Evolutionary conservation across 2,113 vertebrate genomes (phyloP).

Genomic region (Apistogramma diplotaenia): DNA sequence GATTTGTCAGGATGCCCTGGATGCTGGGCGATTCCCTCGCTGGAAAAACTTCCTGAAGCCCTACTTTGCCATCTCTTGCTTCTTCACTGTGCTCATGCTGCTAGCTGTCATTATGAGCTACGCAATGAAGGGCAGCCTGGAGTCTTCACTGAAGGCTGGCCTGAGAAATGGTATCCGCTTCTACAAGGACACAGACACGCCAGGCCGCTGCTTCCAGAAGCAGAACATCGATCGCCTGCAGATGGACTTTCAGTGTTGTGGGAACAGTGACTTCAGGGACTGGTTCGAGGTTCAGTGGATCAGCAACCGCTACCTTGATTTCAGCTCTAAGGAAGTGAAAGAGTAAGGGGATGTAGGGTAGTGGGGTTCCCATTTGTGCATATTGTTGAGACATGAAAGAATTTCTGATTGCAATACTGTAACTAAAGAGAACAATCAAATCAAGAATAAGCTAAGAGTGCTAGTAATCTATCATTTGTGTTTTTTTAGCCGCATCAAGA

Average conservation of each 20-base stretch:
- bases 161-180: constrained; percentile 81
- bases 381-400: neutral
- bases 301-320: constrained; percentile 84
- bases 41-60: constrained; percentile 82
- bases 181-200: constrained; percentile 85
- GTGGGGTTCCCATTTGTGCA: neutral
- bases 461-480: neutral
- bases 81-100: constrained; percentile 79
- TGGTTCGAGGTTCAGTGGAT: constrained; percentile 88
- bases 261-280: constrained; percentile 81
- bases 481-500: constrained; percentile 77
- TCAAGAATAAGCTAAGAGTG: neutral
- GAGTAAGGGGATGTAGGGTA: constrained; percentile 72
- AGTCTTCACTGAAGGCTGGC: constrained; percentile 79
- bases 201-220: constrained; percentile 84
- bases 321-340: constrained; percentile 82
- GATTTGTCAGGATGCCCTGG: constrained; percentile 81
- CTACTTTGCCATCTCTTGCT: constrained; percentile 70
- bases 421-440: neutral
- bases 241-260: constrained; percentile 84
- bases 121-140: constrained; percentile 78
- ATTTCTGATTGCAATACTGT: neutral
- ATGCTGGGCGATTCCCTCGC: constrained; percentile 75
- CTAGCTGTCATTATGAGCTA: constrained; percentile 79
- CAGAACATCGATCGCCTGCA: constrained; percentile 84